A percentile compares a stretch with the other conserved stretches of the same genome.
Conservation (phyloP, 2,888 invertebrate species). For the Cerceris ruficornis region DNA sequence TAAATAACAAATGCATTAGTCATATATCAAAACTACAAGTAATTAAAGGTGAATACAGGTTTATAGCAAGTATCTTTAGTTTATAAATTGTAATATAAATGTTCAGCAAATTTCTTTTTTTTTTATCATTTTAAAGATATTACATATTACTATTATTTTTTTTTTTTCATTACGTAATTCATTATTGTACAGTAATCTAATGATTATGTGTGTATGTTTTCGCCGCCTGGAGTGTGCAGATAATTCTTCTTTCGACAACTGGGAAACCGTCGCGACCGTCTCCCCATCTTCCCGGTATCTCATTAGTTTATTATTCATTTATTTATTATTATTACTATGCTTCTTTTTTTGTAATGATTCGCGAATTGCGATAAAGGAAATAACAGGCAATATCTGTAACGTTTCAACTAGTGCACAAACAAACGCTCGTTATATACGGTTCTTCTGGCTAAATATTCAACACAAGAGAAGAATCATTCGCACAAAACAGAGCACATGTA, state of each 20-base stretch:
- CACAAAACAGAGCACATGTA: constrained; percentile 70
- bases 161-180: constrained; percentile 68
- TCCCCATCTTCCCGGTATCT: constrained; percentile 1
- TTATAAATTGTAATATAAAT: constrained; percentile 71
- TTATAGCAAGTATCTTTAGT: constrained; percentile 67
- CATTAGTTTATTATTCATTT: background rate
- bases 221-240: constrained; percentile 65
- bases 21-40: constrained; percentile 68
- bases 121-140: constrained; percentile 32
- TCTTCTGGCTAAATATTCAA: constrained; percentile 40
- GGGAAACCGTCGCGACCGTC: constrained; percentile 23
- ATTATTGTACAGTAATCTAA: constrained; percentile 76
- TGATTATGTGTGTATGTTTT: constrained; percentile 78
- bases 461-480: constrained; percentile 67
- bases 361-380: constrained; percentile 21
- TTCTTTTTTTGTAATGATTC: background rate
- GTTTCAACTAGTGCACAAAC: constrained; percentile 54
- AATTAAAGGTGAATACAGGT: constrained; percentile 67
- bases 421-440: constrained; percentile 38
- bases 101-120: constrained; percentile 67
- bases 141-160: constrained; percentile 66
- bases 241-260: constrained; percentile 63
- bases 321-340: background rate
- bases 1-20: constrained; percentile 68
- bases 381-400: constrained; percentile 43